Evolutionary conservation across 2,113 vertebrate species (phyloP).

Genomic region (Psittacula cyanocephala): DNA sequence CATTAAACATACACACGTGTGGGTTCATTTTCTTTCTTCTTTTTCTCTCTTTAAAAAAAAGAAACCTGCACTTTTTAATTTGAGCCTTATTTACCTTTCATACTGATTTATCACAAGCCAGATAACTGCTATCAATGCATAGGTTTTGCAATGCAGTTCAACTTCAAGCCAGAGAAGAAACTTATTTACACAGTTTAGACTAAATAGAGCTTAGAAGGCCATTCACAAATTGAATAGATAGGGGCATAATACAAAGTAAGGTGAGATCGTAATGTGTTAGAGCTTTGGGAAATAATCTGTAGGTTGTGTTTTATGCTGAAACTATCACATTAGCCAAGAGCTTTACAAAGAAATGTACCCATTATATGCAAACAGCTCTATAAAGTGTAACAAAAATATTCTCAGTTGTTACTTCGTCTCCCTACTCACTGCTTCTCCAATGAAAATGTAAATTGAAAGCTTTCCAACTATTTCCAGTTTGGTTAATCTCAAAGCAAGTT

Average conservation of each 20-base stretch:
- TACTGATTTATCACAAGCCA: not conserved
- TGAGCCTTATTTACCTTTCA: not conserved
- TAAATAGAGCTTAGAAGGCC: not conserved
- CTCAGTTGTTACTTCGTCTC: slow-evolving; percentile 1
- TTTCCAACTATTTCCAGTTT: slow-evolving; percentile 22
- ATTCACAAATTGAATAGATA: not conserved
- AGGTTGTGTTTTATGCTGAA: not conserved
- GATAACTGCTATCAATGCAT: not conserved
- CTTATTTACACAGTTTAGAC: not conserved
- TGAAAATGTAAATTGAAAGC: slow-evolving; percentile 22
- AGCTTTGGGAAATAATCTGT: not conserved
- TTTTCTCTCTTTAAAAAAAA: not conserved
- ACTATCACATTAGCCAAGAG: not conserved
- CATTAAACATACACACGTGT: not conserved
- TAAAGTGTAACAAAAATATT: not conserved
- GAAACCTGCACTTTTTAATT: not conserved
- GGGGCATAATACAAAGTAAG: not conserved
- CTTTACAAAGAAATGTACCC: not conserved
- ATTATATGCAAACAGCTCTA: not conserved
- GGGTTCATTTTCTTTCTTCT: not conserved
- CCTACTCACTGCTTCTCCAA: not conserved
- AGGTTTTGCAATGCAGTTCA: not conserved
- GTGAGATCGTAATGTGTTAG: not conserved
- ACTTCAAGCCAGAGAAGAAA: not conserved
- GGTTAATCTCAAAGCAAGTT: not conserved